Evolutionary conservation across 2,113 vertebrate species (phyloP), one percentile per base, ranked within the genome.

Genomic region (Empidonax alnorum): DNA sequence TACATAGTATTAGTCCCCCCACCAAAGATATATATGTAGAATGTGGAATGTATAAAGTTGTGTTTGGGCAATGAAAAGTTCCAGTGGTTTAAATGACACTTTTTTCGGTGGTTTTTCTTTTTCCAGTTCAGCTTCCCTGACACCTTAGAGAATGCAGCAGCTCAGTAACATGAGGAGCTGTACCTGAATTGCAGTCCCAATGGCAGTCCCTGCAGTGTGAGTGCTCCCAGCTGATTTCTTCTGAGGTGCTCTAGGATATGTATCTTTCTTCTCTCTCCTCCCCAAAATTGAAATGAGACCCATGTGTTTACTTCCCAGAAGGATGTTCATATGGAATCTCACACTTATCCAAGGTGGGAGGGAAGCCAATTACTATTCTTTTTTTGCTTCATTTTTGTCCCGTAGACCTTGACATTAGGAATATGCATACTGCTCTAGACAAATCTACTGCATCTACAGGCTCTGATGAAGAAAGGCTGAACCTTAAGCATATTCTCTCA

Each of bases 131-230:
- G 8, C 12, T 88, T 27, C 11, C 3, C 10, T 58, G 63, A 52
- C 5, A 10, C 16, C 25, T 90, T 25, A 67, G 37, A 55, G 33
- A 42, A 14, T n/a, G 50, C 39, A 67, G 44, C 20, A 50, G 44
- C 28, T 74, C 50, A 35, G 52, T 28, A 89, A 23, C 7, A 1
- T 16, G 19, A 55, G 50, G 65, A 78, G 27, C 18, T 33, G 5
- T 23, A 28, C 10, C 22, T 53, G n/a, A 7, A 15, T 30, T 75
- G 27, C 17, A 67, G 39, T 23, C 31, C 52, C 35, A 31, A 1
- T 7, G 33, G 15, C 23, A 55, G 18, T 27, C 6, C 14, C 37
- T 44, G 50, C 24, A 39, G 42, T 0, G 0, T 39, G 49, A 72
- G 30, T 23, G 18, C 30, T 78, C 39, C 33, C 46, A 55, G 50